Evolutionary conservation across 1,140 invertebrate genomes (phyloP), one percentile per base, ranked within the genome.

Genomic region (Muscidifurax raptorellus): DNA sequence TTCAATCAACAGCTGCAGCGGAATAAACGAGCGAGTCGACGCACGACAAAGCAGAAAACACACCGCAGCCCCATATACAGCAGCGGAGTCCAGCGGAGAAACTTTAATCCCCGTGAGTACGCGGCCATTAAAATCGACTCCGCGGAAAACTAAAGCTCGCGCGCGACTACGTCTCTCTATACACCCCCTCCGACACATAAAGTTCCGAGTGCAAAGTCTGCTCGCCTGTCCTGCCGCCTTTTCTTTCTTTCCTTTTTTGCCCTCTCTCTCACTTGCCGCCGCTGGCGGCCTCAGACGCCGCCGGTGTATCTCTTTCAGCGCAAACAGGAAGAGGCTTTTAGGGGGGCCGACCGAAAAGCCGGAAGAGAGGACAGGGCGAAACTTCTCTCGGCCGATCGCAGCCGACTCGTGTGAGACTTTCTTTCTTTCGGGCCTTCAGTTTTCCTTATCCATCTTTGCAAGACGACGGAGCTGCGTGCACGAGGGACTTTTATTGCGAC

Each of bases 291-390:
- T 40, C 71, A 28, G n/a, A 15, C 27, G n/a, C 67, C 82, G 82
- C 47, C 52, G 52, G 18, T 59, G 66, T 52, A 74, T 80, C 77
- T 66, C 83, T 84, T 84, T 75, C 83, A 75, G 71, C 52, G 52
- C 77, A 84, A 84, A 80, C 83, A 84, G 83, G 83, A 84, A 84
- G 83, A 84, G 78, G 78, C 83, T 84, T 84, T 84, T 76, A 84
- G 67, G 32, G 44, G 36, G 78, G 27, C 59, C 59, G 32, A 6
- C n/a, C 30, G 66, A 64, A 78, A 78, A 28, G 59, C 27, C 27
- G 52, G 76, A 64, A 78, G 76, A 59, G 76, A 64, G 30, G 25
- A 18, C 71, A 12, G 30, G 72, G 15, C 71, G 27, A 76, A 82
- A 76, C n/a, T 76, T 74, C 30, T 71, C 27, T 30, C 27, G 52